phyloP scores from a whole-genome alignment of 2,888 invertebrate genomes.

The Hypena proboscidalis region DNA sequence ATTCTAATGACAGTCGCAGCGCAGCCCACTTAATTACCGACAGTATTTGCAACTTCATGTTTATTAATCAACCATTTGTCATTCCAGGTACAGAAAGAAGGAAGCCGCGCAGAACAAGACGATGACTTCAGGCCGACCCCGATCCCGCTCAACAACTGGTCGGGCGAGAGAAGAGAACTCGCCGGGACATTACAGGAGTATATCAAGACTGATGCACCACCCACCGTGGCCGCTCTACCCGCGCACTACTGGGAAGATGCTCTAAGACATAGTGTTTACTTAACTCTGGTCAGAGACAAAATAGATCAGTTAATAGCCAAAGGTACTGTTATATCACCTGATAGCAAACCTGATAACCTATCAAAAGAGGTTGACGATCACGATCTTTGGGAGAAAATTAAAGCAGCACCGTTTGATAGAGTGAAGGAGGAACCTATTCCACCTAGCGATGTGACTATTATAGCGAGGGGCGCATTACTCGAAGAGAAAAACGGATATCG shows the following conservation, averaged over 20 bases:
- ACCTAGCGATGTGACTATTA: slow-evolving; percentile 87
- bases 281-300: slow-evolving; percentile 86
- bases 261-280: slow-evolving; percentile 87
- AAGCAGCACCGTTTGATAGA: slow-evolving; percentile 75
- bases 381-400: slow-evolving; percentile 80
- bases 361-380: slow-evolving; percentile 72
- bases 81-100: slow-evolving; percentile 66
- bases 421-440: slow-evolving; percentile 73
- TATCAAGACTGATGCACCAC: slow-evolving; percentile 51
- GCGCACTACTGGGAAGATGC: slow-evolving; percentile 88
- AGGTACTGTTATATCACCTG: slow-evolving; percentile 57
- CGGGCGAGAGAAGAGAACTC: slow-evolving; percentile 48
- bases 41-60: slow-evolving; percentile 25
- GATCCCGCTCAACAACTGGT: slow-evolving; percentile 73
- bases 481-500: slow-evolving; percentile 79
- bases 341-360: slow-evolving; percentile 53
- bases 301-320: slow-evolving; percentile 79
- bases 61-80: slow-evolving; percentile 29
- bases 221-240: slow-evolving; percentile 54
- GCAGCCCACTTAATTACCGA: slow-evolving; percentile 33
- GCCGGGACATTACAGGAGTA: slow-evolving; percentile 61
- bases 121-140: slow-evolving; percentile 74
- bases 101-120: slow-evolving; percentile 56
- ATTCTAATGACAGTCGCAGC: slow-evolving; percentile 33
- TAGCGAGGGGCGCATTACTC: slow-evolving; percentile 87